Evolutionary conservation across 1,140 invertebrate genomes (phyloP), one percentile per base, ranked within the genome.

Genomic region (Euura lappo): DNA sequence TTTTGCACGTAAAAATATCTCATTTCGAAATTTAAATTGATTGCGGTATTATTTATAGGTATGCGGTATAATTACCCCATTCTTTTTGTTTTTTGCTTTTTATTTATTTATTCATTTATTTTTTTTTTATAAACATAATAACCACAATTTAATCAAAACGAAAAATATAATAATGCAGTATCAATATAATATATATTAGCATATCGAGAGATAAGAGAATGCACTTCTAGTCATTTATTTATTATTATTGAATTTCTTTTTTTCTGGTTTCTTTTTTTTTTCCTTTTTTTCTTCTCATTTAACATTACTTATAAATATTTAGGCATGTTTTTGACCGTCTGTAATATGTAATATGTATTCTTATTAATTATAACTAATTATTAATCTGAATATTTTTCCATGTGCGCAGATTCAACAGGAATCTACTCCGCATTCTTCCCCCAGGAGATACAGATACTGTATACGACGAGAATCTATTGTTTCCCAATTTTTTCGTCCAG

Each of bases 141-240:
- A 75, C 71, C 42, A 76, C 75, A 75, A 79, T 79, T 72, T 60
- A 60, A 60, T 3, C 8, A 60, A 3, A 60, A 60, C 13, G 13
- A 60, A 3, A 60, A 60, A 11, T 3, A 60, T 60, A 60, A 60
- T 60, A 60, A 60, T 60, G 13, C n/a, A n/a, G n/a, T 60, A 60
- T 6, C 51, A 60, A 60, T 60, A 69, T 77, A 79, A 69, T 77
- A 76, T 76, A 80, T 75, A 77, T 78, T 76, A 76, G 75, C 76
- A 77, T 79, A 28, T 28, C 76, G 71, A 78, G 72, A 74, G 72
- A 74, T 75, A 74, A 76, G 74, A 77, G 74, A 80, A 80, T 80
- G 79, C 75, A 78, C 78, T 70, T 47, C 42, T 68, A 68, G 73
- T 72, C 3, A 5, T 60, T 7, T 51, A 8, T 51, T 51, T 51